Conservation (phyloP, 2,888 invertebrate genomes). For the Trichopoda pennipes region DNA sequence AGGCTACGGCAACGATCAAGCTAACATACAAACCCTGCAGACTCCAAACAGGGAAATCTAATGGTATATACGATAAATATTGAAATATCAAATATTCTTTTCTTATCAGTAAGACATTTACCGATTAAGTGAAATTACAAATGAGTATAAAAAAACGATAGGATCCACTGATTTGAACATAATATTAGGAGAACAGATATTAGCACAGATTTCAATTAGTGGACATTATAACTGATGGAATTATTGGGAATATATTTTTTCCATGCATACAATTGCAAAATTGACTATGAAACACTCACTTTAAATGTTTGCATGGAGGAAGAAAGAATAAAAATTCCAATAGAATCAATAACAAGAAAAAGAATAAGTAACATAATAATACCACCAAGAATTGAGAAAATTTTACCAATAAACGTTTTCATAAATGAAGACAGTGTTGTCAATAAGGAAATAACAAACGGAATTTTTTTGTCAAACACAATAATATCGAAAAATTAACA, state of each 20-base stretch:
- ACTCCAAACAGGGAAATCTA: slow-evolving; percentile 4
- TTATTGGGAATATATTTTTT: slow-evolving; percentile 22
- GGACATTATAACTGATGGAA: slow-evolving; percentile 5
- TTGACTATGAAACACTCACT: slow-evolving; percentile 17
- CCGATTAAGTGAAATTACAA: slow-evolving; percentile 18
- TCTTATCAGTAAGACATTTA: slow-evolving; percentile 13
- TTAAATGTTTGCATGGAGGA: slow-evolving; percentile 5
- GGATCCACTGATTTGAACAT: slow-evolving; percentile 2
- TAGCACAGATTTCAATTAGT: slow-evolving; percentile 6
- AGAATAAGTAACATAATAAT: neutral
- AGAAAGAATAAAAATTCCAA: slow-evolving; percentile 11
- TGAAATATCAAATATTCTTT: slow-evolving; percentile 22
- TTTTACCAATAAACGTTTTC: neutral
- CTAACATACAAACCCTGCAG: slow-evolving; percentile 18
- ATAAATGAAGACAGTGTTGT: no score
- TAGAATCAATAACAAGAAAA: slow-evolving; percentile 21
- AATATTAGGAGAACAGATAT: slow-evolving; percentile 18
- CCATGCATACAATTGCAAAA: slow-evolving; percentile 10
- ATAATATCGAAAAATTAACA: no score
- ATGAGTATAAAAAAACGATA: slow-evolving; percentile 6
- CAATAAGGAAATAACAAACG: no score
- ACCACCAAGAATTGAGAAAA: slow-evolving; percentile 14
- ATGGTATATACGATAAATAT: slow-evolving; percentile 11
- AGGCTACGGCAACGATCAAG: slow-evolving; percentile 1
- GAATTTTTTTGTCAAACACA: no score